phyloP scores from a whole-genome alignment of 2,113 vertebrate genomes.

The Pseudopipra pipra region DNA sequence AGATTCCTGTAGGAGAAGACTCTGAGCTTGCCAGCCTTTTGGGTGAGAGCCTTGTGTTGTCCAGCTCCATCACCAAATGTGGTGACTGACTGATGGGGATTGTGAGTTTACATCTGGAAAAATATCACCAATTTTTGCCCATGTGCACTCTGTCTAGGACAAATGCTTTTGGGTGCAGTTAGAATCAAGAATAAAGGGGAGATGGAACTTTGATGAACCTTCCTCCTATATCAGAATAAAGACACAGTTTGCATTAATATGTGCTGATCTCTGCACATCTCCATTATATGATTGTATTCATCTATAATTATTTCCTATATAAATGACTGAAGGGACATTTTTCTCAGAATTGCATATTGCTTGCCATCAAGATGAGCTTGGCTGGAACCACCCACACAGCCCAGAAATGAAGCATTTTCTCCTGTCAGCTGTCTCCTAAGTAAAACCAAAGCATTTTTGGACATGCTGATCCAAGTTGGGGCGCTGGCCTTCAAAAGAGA shows the following conservation, averaged over 20 bases:
- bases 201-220: not conserved
- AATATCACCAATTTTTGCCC: not conserved
- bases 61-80: not conserved
- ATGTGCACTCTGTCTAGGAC: not conserved
- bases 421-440: not conserved
- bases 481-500: not conserved
- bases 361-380: not conserved
- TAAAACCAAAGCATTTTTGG: not conserved
- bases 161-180: not conserved
- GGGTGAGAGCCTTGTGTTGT: not conserved
- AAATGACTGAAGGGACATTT: not conserved
- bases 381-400: not conserved
- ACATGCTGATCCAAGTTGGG: not conserved
- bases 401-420: not conserved
- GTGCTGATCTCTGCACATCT: not conserved
- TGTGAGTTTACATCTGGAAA: not conserved
- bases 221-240: not conserved
- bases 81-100: not conserved
- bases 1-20: not conserved
- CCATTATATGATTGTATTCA: not conserved
- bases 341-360: not conserved
- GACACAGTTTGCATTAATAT: not conserved
- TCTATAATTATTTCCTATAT: not conserved
- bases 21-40: not conserved
- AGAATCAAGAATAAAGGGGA: not conserved